Conservation (phyloP, 2,797 vertebrate species). For the Hirundo rustica region DNA sequence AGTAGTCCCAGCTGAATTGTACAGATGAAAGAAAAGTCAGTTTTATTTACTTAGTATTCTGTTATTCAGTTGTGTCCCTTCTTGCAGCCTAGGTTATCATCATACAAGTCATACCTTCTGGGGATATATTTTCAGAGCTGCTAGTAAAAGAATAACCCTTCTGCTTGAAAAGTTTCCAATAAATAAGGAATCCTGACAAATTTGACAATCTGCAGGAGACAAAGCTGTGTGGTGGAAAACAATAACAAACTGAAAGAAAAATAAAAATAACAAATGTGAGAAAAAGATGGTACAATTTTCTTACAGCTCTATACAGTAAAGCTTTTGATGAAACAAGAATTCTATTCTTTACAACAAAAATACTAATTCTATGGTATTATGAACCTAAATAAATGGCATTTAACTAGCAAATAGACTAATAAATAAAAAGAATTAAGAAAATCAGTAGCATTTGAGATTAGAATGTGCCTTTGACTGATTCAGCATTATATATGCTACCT, state of each 20-base stretch:
- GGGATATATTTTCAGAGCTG: constrained; percentile 6
- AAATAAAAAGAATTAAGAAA: not conserved
- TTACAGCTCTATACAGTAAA: not conserved
- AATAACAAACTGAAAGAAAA: not conserved
- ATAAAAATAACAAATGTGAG: not conserved
- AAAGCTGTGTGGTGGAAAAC: constrained; percentile 5
- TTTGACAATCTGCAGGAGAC: not conserved
- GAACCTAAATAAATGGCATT: constrained; percentile 1
- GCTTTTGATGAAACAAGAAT: not conserved
- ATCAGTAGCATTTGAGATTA: not conserved
- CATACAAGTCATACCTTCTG: not conserved
- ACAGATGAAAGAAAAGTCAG: not conserved
- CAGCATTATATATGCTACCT: not conserved
- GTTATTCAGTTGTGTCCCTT: not conserved
- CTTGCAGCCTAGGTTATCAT: constrained; percentile 14
- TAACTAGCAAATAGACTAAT: not conserved
- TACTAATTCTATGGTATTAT: not conserved
- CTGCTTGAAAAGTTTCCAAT: constrained; percentile 8
- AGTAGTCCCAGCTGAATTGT: not conserved
- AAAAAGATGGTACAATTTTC: not conserved
- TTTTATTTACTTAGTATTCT: not conserved
- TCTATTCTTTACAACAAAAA: constrained; percentile 36
- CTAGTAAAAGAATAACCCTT: constrained; percentile 9
- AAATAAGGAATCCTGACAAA: constrained; percentile 40
- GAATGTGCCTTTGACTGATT: not conserved